Evolutionary conservation across 2,888 invertebrate species (phyloP), one percentile per base, ranked within the genome.

Genomic region (Amblyjoppa proteus): DNA sequence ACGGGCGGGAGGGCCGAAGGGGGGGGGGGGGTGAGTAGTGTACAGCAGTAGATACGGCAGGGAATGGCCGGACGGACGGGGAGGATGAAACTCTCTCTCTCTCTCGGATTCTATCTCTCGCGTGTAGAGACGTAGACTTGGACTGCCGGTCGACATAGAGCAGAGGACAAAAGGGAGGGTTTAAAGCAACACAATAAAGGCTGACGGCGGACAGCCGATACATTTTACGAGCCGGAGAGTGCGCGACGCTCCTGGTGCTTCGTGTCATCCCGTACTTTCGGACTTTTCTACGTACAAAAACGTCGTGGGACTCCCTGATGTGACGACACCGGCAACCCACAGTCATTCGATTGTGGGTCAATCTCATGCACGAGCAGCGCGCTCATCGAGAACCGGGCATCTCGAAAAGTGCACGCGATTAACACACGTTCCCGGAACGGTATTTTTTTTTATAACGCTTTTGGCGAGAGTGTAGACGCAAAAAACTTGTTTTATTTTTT

Each of bases 201-300:
- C 87, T 86, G 87, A 85, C 87, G 87, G 89, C 86, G 89, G 75
- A 75, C 34, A 88, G 88, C 89, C 91, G 91, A 91, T 91, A 92
- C 91, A 91, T 91, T 93, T 93, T 92, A 92, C 90, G 93, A 92
- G 84, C 88, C 41, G 41, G 75, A 86, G 61, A 71, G 76, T 70
- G 77, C 70, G 51, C 71, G 77, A 45, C n/a, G n/a, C n/a, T 28
- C 56, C 31, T 28, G 25, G 25, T 25, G 58, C 16, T 11, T 11
- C 13, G 31, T 31, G 31, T 31, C 61, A 16, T 31, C 61, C 34
- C 25, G 53, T 41, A 41, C n/a, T n/a, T 20, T 13, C 25, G 31
- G 64, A 28, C 74, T 64, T 69, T 86, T 86, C 74, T 77, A 74
- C 78, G 73, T 77, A 51, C 28, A 6, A 28, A 61, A 31, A 20